Conservation (phyloP, 2,888 invertebrate species). For the Drosophila nr. fundita region DNA sequence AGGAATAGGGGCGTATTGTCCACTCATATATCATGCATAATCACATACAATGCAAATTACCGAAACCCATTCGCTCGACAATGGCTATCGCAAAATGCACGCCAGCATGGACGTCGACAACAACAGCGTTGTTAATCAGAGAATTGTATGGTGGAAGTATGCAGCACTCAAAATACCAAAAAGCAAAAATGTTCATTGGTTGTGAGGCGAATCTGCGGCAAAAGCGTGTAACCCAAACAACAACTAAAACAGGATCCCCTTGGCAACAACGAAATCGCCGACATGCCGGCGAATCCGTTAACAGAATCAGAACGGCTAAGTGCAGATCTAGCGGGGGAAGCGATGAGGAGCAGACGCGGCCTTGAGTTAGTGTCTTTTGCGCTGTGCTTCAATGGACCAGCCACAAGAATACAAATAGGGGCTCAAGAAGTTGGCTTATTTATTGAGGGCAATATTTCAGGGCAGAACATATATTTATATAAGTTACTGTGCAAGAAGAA, state of each 20-base stretch:
- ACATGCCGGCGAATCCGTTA: background rate
- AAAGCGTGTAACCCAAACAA: background rate
- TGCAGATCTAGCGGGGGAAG: background rate
- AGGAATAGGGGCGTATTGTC: background rate
- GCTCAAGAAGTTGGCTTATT: conserved; percentile 33
- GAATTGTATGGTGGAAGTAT: background rate
- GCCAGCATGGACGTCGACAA: background rate
- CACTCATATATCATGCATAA: background rate
- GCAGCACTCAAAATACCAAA: background rate
- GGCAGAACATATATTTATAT: too few species aligned
- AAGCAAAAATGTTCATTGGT: background rate
- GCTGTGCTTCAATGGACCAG: background rate
- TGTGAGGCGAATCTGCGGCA: background rate
- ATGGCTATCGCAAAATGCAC: background rate
- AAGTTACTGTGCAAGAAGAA: conserved; percentile 2
- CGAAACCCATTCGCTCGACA: background rate
- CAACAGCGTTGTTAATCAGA: background rate
- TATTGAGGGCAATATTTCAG: conserved; percentile 36
- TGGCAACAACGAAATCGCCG: background rate
- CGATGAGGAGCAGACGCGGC: background rate
- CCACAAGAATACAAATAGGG: conserved; percentile 21
- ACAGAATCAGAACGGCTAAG: background rate
- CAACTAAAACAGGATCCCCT: background rate
- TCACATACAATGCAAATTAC: background rate
- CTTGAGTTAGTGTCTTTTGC: background rate